Evolutionary conservation across 2,113 vertebrate genomes (phyloP).

Genomic region (Thymallus thymallus): DNA sequence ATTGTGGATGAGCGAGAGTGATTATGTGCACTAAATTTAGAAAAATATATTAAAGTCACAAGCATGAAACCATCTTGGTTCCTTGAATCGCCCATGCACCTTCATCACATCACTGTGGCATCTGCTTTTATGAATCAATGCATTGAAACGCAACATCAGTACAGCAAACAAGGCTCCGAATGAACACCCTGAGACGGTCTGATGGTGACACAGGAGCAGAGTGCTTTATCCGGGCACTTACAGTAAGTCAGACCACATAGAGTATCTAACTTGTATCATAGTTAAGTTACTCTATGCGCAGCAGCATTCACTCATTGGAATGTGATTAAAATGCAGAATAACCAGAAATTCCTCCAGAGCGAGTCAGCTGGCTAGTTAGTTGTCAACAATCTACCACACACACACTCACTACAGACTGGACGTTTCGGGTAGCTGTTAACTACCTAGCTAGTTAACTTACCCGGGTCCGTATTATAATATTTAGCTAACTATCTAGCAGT

Average conservation of each 20-base stretch:
- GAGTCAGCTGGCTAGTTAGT: background rate
- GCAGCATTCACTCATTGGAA: conserved; percentile 42
- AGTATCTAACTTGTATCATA: background rate
- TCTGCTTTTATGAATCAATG: background rate
- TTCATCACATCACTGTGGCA: background rate
- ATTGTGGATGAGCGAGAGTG: background rate
- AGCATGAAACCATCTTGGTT: background rate
- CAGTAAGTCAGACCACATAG: background rate
- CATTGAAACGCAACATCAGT: background rate
- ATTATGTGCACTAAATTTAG: background rate
- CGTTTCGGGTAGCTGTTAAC: background rate
- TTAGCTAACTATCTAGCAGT: background rate
- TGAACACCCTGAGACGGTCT: background rate
- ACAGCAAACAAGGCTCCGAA: background rate
- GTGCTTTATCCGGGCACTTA: background rate
- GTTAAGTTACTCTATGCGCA: conserved; percentile 24
- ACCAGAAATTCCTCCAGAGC: conserved; percentile 49
- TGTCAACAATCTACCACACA: background rate
- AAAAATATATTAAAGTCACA: background rate
- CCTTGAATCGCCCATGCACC: too few relatives aligned
- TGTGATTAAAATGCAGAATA: conserved; percentile 59
- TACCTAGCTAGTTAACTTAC: too few relatives aligned
- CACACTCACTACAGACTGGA: background rate
- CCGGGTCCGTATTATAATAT: background rate
- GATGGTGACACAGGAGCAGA: background rate